phyloP scores from a whole-genome alignment of 1,140 invertebrate genomes.

The Triops cancriformis region DNA sequence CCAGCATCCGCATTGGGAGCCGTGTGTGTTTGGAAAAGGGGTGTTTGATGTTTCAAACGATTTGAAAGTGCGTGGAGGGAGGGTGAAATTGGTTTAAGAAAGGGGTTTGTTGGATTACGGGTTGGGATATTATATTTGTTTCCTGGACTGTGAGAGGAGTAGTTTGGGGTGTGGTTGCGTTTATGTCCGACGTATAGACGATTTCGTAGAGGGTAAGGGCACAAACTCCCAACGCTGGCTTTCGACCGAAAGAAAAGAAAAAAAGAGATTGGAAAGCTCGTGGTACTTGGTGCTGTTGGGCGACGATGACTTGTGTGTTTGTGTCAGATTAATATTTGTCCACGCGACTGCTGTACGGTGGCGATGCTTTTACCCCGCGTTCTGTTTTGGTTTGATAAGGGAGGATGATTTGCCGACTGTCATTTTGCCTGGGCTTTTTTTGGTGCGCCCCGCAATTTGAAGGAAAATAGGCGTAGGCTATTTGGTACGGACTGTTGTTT shows the following conservation, averaged over 20 bases:
- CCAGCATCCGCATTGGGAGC: not conserved
- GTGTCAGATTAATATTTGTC: conserved; percentile 14
- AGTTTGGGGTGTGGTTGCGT: not conserved
- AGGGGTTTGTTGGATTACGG: not conserved
- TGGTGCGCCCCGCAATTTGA: not conserved
- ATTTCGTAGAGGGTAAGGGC: not conserved
- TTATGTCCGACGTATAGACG: not conserved
- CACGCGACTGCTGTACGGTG: conserved; percentile 2
- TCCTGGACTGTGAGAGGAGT: not conserved
- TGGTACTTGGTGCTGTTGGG: not conserved
- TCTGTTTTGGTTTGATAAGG: not conserved
- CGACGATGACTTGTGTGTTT: not conserved
- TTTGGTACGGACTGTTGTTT: not conserved
- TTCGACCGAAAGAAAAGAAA: not conserved
- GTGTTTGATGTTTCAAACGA: conserved; percentile 5
- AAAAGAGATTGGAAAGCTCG: not conserved
- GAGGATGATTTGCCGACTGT: not conserved
- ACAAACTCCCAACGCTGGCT: not conserved
- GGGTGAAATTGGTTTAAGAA: conserved; percentile 14
- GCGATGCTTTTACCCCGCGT: not conserved
- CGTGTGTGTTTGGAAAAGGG: not conserved
- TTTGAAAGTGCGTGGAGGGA: not conserved
- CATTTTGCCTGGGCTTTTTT: not conserved
- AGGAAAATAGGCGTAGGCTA: conserved; percentile 3
- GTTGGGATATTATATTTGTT: not conserved